Evolutionary conservation across 2,888 invertebrate genomes (phyloP).

Genomic region (Lampropteryx suffumata): DNA sequence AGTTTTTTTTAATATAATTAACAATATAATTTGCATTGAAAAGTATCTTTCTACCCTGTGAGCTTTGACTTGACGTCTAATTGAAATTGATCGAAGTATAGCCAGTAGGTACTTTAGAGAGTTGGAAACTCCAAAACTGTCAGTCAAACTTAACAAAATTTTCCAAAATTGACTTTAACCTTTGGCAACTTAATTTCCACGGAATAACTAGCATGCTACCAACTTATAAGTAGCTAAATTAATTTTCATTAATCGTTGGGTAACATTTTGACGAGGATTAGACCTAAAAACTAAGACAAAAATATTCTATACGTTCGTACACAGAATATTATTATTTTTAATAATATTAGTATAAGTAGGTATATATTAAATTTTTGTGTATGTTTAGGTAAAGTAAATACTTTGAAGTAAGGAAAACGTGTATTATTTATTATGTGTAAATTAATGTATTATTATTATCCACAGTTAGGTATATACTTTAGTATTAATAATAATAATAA

Average conservation of each 20-base stretch:
- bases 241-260: slow-evolving; percentile 10
- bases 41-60: neutral
- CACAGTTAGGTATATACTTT: too few species aligned
- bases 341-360: too few species aligned
- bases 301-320: too few species aligned
- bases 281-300: neutral
- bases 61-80: slow-evolving; percentile 10
- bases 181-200: slow-evolving; percentile 11
- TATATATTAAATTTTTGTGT: too few species aligned
- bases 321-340: too few species aligned
- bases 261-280: neutral
- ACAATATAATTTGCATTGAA: slow-evolving; percentile 6
- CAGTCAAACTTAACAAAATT: slow-evolving; percentile 16
- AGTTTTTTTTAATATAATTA: neutral
- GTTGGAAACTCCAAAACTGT: slow-evolving; percentile 10
- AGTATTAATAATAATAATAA: too few species aligned
- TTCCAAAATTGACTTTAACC: slow-evolving; percentile 7
- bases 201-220: slow-evolving; percentile 6
- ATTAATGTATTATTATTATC: too few species aligned
- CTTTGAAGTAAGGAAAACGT: too few species aligned
- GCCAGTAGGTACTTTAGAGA: neutral
- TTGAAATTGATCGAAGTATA: slow-evolving; percentile 13
- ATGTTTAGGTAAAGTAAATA: too few species aligned
- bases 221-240: slow-evolving; percentile 8
- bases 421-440: too few species aligned